Conservation (phyloP, 1,140 invertebrate species). For the Lasaia peninsularis region DNA sequence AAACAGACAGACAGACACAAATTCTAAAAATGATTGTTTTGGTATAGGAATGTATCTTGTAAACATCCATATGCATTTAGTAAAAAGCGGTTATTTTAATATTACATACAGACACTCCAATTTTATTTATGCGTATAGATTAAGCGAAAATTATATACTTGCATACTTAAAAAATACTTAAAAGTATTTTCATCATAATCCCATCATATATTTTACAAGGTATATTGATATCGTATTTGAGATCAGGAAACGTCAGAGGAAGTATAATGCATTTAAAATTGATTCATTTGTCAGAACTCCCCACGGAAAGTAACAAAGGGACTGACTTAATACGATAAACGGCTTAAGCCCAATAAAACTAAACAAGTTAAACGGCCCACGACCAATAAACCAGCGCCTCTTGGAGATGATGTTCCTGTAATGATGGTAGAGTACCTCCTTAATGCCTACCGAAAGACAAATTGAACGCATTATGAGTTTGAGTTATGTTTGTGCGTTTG, state of each 20-base stretch:
- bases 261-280: conserved; percentile 41
- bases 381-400: conserved; percentile 51
- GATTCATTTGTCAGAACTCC: conserved; percentile 49
- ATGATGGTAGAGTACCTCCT: conserved; percentile 46
- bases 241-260: conserved; percentile 27
- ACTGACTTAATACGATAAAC: conserved; percentile 67
- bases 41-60: no score
- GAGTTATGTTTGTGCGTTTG: conserved; percentile 38
- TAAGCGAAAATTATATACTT: no score
- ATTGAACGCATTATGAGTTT: conserved; percentile 34
- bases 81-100: no score
- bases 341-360: conserved; percentile 61
- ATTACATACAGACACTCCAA: no score
- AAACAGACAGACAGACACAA: no score
- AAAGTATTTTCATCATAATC: neutral
- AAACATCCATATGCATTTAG: no score
- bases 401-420: conserved; percentile 35
- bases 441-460: conserved; percentile 34
- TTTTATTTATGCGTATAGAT: no score
- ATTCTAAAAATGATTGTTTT: no score
- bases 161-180: no score
- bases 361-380: conserved; percentile 63
- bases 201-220: conserved; percentile 6
- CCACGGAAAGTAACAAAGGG: conserved; percentile 43
- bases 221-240: neutral